These are phyloP conservation scores for Patella pellucida DNA, from an alignment of 2,888 invertebrate species.

Conservation along the genomic window DNA sequence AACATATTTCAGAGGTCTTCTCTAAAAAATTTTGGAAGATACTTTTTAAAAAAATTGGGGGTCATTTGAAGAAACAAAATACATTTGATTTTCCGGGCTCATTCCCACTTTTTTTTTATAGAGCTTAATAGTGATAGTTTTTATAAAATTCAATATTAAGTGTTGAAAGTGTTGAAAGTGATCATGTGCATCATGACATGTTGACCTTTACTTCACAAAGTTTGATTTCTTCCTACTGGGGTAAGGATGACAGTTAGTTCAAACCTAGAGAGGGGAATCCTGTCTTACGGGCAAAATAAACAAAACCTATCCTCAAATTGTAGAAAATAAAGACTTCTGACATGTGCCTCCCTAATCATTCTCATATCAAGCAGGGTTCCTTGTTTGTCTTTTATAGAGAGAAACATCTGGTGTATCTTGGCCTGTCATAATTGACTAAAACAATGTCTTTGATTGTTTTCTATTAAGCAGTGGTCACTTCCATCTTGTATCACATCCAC, in stretches of 20 bases:
- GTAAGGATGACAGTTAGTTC: slow-evolving; percentile 1
- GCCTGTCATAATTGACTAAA: background rate
- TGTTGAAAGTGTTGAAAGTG: too few species aligned
- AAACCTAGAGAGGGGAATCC: background rate
- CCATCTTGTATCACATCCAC: too few species aligned
- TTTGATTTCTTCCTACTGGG: slow-evolving; percentile 4
- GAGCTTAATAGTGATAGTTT: too few species aligned
- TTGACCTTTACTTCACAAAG: slow-evolving; percentile 2
- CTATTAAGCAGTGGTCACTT: too few species aligned
- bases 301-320: background rate
- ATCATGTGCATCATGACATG: background rate
- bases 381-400: background rate
- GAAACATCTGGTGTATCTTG: background rate
- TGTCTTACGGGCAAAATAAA: background rate
- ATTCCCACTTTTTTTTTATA: too few species aligned
- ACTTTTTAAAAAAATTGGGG: too few species aligned
- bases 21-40: too few species aligned
- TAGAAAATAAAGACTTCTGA: background rate
- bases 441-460: too few species aligned
- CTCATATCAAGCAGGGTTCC: background rate
- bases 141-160: too few species aligned
- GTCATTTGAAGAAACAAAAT: too few species aligned
- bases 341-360: background rate
- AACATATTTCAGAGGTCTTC: too few species aligned
- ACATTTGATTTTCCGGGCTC: too few species aligned